Base-by-base conservation (phyloP, 2,113 vertebrate genomes). In the Anguilla rostrata region DNA sequence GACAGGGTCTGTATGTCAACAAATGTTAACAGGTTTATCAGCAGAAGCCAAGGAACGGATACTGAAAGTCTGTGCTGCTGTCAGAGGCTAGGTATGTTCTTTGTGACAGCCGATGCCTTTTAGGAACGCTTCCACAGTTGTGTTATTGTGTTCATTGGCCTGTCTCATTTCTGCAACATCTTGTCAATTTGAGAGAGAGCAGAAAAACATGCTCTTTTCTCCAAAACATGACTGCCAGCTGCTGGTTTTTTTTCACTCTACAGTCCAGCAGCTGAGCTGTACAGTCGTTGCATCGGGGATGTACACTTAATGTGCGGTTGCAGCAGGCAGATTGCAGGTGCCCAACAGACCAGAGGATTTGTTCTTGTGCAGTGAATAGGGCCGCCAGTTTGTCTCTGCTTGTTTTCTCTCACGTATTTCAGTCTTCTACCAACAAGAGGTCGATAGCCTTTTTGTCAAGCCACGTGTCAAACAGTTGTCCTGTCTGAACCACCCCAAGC, bases 21-120 rank as follows among this genome's bases (percentile, higher is more conserved):
- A 90, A 91, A 91, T 88, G 75, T 87, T 89, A 90, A 91, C 86
- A 88, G 85, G 91, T 94, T 92, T 92, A 92, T 93, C 88, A 89
- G 87, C 86, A 85, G 90, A 63, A 56, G 71, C 26, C 71, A 75
- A n/a, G 71, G 78, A 87, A 75, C 39, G 53, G 83, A 84, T 39
- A 83, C 63, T 84, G 85, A 87, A 84, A 88, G 39, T 84, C 88
- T 57, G 26, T 57, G 82, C 60, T 22, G 79, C 87, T 84, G 87
- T 88, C 87, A 81, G 87, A 84, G 39, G 26, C 18, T 43, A 78
- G 83, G 53, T 81, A 83, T 87, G 71, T 75, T n/a, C n/a, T 0
- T 60, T 75, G 71, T 75, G 78, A 83, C 85, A 87, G 80, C n/a
- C 39, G 40, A 60, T 84, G 84, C 78, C 41, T 86, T 75, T 56